Conservation (phyloP, 2,113 vertebrate species). For the Rana temporaria region DNA sequence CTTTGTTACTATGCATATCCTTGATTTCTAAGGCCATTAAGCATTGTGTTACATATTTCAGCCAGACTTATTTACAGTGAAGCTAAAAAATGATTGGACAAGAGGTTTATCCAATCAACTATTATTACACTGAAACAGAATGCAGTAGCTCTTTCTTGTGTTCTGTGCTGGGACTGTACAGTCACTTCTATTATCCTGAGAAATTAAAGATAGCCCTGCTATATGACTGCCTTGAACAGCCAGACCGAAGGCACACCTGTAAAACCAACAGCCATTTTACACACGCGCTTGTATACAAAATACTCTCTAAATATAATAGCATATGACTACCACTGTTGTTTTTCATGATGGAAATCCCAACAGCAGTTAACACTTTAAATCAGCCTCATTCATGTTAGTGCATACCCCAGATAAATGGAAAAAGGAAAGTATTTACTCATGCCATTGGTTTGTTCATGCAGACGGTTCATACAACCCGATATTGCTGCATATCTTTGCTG, state of each 20-base stretch:
- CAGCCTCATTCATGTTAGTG: neutral
- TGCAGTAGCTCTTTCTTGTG: neutral
- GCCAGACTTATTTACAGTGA: too few species aligned
- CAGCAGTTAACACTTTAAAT: slow-evolving; percentile 1
- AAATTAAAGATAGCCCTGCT: neutral
- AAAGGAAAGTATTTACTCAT: neutral
- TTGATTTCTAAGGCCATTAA: too few species aligned
- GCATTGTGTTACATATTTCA: too few species aligned
- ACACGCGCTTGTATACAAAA: neutral
- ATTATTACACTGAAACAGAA: neutral
- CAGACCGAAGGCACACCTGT: slow-evolving; percentile 24
- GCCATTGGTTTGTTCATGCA: too few species aligned
- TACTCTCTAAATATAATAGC: too few species aligned
- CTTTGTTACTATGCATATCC: too few species aligned
- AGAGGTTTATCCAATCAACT: neutral
- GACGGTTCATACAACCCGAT: too few species aligned
- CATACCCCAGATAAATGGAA: neutral
- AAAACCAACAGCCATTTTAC: neutral
- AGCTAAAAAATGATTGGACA: too few species aligned
- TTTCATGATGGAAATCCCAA: too few species aligned
- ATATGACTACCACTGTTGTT: too few species aligned
- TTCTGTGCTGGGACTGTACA: neutral
- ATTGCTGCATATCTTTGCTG: too few species aligned
- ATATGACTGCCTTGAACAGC: neutral
- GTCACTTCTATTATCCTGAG: slow-evolving; percentile 21